Evolutionary conservation across 1,140 invertebrate species (phyloP), one percentile per base, ranked within the genome.

Genomic region (Apolygus lucorum): DNA sequence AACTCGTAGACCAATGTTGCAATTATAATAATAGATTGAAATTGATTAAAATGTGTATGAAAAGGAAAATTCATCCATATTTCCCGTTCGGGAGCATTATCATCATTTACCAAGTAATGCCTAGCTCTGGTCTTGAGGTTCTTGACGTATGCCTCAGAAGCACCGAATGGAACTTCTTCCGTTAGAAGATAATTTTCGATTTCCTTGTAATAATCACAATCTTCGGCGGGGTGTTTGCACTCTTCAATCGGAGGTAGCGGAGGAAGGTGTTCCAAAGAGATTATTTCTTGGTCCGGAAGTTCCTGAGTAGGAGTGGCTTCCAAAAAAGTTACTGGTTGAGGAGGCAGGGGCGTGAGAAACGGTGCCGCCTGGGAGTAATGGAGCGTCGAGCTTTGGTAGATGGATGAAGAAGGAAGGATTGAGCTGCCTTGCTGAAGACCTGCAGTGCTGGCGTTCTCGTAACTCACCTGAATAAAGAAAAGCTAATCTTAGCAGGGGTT

Each of bases 81-180:
- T n/a, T n/a, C n/a, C n/a, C n/a, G n/a, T n/a, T n/a, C n/a, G n/a
- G n/a, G n/a, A n/a, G n/a, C n/a, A n/a, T n/a, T n/a, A n/a, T n/a
- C n/a, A 65, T 14, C 42, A 73, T 26, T 73, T 67, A 74, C 73
- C 67, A 68, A 65, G 72, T 74, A 74, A 66, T 74, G 69, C 29
- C 64, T 68, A 63, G 70, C 72, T 54, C 73, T 69, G 42, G 73
- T 73, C 68, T 69, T 70, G 59, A 74, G 59, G 42, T 69, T 67
- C 24, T 68, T 71, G 13, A 67, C 67, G 49, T 72, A 74, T 52
- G 69, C 68, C 24, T 74, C 72, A 22, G 73, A 71, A 54, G 68
- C 70, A 67, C 70, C 68, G 0, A 14, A 21, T 8, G 73, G 73
- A 63, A 67, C 67, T 4, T 68, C 49, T 25, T 72, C 67, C 1